These are phyloP conservation scores for Syrrhaptes paradoxus DNA, from an alignment of 2,113 vertebrate genomes.

Conservation along the genomic window DNA sequence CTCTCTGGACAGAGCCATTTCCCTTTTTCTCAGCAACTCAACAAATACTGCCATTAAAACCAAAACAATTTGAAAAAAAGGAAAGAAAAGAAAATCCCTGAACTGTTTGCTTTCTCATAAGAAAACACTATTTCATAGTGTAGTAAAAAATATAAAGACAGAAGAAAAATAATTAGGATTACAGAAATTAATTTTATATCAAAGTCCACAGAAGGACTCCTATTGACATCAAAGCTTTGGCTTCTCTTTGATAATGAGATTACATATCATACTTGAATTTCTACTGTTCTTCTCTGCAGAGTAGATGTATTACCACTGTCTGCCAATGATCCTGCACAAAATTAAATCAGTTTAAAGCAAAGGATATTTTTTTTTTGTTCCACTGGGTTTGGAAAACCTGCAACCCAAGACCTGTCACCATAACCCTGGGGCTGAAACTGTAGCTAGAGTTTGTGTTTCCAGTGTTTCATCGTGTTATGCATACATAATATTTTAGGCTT, in stretches of 20 bases:
- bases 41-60: not conserved
- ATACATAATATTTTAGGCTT: not conserved
- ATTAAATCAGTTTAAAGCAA: not conserved
- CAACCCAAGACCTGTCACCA: not conserved
- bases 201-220: not conserved
- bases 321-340: not conserved
- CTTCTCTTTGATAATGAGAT: slow-evolving; percentile 42
- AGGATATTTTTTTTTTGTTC: not conserved
- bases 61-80: not conserved
- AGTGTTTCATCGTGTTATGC: not conserved
- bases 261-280: slow-evolving; percentile 18
- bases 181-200: slow-evolving; percentile 39
- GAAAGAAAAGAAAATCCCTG: not conserved
- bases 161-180: slow-evolving; percentile 47
- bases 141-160: not conserved
- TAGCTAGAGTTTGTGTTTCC: not conserved
- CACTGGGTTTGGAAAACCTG: not conserved
- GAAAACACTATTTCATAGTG: not conserved
- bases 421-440: not conserved
- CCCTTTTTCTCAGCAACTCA: not conserved
- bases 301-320: not conserved
- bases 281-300: not conserved
- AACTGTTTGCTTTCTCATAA: not conserved
- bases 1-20: not conserved
- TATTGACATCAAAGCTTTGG: slow-evolving; percentile 45